Base-by-base conservation (phyloP, 1,140 invertebrate genomes). In the Adoxophyes honmai region DNA sequence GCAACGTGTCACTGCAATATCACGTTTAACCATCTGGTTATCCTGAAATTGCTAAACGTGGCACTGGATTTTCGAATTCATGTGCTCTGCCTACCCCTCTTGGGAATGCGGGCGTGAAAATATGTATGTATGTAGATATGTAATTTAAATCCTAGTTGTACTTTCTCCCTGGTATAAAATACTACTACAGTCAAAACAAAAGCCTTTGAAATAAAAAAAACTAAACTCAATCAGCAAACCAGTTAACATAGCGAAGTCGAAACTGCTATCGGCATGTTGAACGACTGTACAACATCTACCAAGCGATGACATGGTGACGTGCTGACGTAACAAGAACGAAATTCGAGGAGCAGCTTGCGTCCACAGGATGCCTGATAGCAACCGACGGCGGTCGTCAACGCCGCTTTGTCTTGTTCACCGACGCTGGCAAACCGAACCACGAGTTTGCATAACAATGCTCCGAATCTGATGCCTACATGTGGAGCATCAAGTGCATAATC, bases 361-460 rank as follows among this genome's bases (percentile, higher is more conserved):
- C 59, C 69, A 75, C 68, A 70, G 70, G 70, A 72, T 64, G 65
- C 57, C 66, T 70, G 79, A 80, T 79, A 78, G 71, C 68, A 75
- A 70, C 70, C 75, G 42, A 79, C 67, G 73, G 75, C 73, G 75
- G 73, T 78, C 73, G 74, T 84, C 78, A 84, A 73, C 74, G 73
- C 73, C 70, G 77, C 84, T 85, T 85, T 85, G 84, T 87, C 81
- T 87, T 78, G 74, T 68, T 74, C 66, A 75, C 77, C 68, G 69
- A 70, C 74, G 73, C 68, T 74, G 60, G 71, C 74, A 76, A 78
- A 75, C 81, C 79, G 64, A 80, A 79, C 80, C 72, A 72, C 67
- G 53, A 79, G 86, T 87, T 86, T 86, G 74, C 84, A 87, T 87
- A 74, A 86, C 82, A 87, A 86, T 87, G 69, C 70, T 62, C 60